Evolutionary conservation across 2,113 vertebrate species (phyloP).

Genomic region (Asarcornis scutulata): DNA sequence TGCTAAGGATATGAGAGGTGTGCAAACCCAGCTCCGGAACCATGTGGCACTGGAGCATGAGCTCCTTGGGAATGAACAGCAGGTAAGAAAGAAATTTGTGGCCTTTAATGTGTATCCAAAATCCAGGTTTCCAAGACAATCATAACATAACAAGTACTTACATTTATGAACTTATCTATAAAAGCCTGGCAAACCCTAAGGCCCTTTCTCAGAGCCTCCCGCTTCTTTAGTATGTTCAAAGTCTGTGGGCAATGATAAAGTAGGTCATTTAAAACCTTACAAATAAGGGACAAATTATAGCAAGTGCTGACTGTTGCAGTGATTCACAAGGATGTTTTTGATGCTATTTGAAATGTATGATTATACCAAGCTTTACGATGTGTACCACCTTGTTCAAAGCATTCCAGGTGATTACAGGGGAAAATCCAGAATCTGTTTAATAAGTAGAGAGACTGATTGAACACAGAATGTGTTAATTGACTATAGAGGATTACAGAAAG

Average conservation of each 20-base stretch:
- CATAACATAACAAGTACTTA: neutral
- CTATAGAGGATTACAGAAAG: neutral
- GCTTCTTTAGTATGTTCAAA: neutral
- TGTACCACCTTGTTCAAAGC: neutral
- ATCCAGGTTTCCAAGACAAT: neutral
- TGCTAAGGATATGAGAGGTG: conserved; percentile 82
- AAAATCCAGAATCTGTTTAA: neutral
- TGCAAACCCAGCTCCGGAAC: conserved; percentile 83
- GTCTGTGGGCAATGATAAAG: neutral
- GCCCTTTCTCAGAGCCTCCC: neutral
- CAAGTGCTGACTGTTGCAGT: neutral
- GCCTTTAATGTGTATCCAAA: neutral
- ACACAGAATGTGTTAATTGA: neutral
- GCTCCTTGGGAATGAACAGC: conserved; percentile 78
- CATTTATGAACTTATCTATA: neutral
- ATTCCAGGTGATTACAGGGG: neutral
- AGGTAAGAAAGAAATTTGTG: conserved; percentile 68
- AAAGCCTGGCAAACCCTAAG: neutral
- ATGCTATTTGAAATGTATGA: neutral
- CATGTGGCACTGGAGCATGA: conserved; percentile 83
- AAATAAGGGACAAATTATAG: neutral
- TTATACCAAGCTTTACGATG: neutral
- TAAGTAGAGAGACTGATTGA: neutral
- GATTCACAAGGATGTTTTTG: neutral
- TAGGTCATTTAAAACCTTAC: neutral